Conservation (phyloP, 2,113 vertebrate species). For the Apodemus speciosus region DNA sequence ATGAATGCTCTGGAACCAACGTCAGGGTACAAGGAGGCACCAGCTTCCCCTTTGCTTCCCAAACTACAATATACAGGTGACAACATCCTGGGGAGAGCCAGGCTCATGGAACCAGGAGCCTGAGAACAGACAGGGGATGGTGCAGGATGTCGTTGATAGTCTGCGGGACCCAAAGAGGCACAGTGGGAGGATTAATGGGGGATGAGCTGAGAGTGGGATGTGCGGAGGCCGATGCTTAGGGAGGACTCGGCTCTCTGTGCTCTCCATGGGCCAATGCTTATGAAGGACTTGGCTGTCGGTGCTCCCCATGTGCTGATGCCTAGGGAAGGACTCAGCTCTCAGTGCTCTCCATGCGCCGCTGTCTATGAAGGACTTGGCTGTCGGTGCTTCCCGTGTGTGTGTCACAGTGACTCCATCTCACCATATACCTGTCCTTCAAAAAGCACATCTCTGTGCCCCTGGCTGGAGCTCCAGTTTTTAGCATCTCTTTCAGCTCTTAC, state of each 20-base stretch:
- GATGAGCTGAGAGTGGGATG: accelerated
- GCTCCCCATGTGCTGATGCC: accelerated
- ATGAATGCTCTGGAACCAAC: neutral
- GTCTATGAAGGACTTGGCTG: neutral
- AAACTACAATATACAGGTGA: too few relatives aligned
- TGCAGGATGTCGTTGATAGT: accelerated
- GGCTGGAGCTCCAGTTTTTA: neutral
- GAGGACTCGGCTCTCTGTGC: neutral
- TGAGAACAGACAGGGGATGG: neutral
- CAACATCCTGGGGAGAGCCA: neutral
- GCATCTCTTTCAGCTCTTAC: neutral
- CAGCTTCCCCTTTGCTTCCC: accelerated
- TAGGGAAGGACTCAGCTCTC: neutral
- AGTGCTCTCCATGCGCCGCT: neutral
- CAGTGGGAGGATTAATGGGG: neutral
- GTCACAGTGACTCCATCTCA: neutral
- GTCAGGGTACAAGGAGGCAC: neutral
- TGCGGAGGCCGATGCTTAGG: too few relatives aligned
- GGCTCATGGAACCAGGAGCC: neutral
- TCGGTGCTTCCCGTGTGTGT: neutral
- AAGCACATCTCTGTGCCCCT: neutral
- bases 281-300: neutral
- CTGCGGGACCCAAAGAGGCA: neutral
- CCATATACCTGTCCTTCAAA: neutral
- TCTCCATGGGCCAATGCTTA: neutral